Evolutionary conservation across 2,888 invertebrate genomes (phyloP), one percentile per base, ranked within the genome.

Genomic region (Ochropacha duplaris): DNA sequence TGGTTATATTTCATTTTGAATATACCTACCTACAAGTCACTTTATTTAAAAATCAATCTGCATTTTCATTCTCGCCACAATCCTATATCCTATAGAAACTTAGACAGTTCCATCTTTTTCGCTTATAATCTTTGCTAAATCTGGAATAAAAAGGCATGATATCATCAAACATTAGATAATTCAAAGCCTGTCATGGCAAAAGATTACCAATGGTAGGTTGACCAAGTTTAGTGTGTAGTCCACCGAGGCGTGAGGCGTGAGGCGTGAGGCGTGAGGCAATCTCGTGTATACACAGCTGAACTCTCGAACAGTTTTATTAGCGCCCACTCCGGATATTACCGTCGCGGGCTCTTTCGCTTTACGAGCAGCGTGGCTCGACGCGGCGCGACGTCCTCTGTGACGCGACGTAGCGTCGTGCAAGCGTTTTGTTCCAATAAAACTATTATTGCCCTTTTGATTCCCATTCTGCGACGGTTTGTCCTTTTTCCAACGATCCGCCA

Each of bases 341-440:
- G 2, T 36, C 36, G 36, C 36, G 36, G 36, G 36, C 36, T 44
- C 44, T 44, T 8, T 9, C 44, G n/a, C 3, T 44, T 44, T 44
- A 44, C 44, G 44, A 44, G 19, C 19, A 1, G 19, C 9, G 44
- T 9, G 39, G 44, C 16, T 6, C 44, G 19, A 8, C 4, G 44
- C 19, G 44, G n/a, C 36, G 14, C 31, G 39, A n/a, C 4, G n/a
- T 4, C 36, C 16, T n/a, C n/a, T n/a, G n/a, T n/a, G 44, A 44
- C 8, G 39, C 39, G n/a, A 39, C 39, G n/a, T 5, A 39, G 39
- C 39, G 16, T 5, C 16, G 39, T 39, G 39, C 44, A 19, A 44
- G 44, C 44, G 44, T 44, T 44, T 44, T 44, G 44, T 44, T 44
- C 44, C 44, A 44, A 44, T 44, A 44, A 44, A 44, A 44, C 44